Percentiles rank a stretch among this genome's conserved stretches.
phyloP scores from a whole-genome alignment of 2,797 vertebrate species.

The Myiotriccus ornatus region DNA sequence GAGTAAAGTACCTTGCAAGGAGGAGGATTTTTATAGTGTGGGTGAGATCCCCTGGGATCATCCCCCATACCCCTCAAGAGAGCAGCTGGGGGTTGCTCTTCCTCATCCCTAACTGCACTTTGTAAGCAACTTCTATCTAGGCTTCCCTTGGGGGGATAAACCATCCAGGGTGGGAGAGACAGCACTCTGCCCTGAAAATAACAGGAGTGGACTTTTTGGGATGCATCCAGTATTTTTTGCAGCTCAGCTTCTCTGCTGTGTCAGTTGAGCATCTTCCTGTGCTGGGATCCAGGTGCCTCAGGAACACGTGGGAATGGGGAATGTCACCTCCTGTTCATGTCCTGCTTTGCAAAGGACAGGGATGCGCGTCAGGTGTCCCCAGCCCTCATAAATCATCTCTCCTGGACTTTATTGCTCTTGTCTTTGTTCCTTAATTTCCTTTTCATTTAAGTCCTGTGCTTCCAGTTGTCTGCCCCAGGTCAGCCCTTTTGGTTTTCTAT shows the following conservation, averaged over 20 bases:
- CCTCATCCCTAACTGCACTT: neutral
- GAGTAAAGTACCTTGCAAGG: neutral
- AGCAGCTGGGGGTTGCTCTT: neutral
- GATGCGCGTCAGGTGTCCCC: neutral
- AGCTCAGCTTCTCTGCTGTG: neutral
- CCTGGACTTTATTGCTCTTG: neutral
- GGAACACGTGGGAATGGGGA: accelerated
- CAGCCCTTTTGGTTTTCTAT: neutral
- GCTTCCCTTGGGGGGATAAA: neutral
- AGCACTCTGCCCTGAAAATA: neutral
- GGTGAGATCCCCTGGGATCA: accelerated
- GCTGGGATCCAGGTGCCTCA: neutral
- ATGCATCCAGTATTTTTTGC: neutral
- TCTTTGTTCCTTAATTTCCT: constrained; percentile 2
- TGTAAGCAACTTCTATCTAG: neutral
- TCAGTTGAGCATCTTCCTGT: neutral
- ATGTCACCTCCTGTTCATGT: neutral
- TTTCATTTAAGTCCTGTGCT: neutral
- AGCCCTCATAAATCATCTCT: neutral
- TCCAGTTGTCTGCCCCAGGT: neutral
- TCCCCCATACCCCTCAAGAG: neutral
- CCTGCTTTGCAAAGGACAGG: neutral
- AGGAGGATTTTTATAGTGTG: neutral
- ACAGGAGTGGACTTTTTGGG: neutral
- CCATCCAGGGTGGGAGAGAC: neutral